A percentile compares a stretch with the other conserved stretches of the same genome.
These are phyloP conservation scores for Globia sparganii DNA, from an alignment of 2,888 invertebrate species.

Conservation along the genomic window DNA sequence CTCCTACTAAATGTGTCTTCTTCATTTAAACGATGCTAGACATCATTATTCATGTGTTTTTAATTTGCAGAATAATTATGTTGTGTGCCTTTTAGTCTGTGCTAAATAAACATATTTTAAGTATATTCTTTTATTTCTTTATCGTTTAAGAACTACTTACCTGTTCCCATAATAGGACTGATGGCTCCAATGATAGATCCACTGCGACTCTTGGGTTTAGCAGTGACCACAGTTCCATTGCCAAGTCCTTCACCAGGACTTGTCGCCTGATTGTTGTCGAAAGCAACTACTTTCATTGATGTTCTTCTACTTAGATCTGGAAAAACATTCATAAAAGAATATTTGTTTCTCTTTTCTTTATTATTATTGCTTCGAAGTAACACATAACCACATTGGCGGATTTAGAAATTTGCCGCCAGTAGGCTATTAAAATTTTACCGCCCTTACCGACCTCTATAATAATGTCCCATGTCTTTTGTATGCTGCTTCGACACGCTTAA, in stretches of 20 bases:
- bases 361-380: not conserved
- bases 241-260: conserved; percentile 79
- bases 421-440: no score
- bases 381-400: no score
- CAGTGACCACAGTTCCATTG: conserved; percentile 77
- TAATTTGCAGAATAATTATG: not conserved
- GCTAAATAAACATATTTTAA: no score
- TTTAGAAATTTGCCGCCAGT: no score
- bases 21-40: not conserved
- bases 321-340: conserved; percentile 38
- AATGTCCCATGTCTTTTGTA: no score
- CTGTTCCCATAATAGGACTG: conserved; percentile 89
- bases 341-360: not conserved
- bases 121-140: not conserved
- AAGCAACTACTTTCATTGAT: conserved; percentile 85
- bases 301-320: conserved; percentile 84
- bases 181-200: conserved; percentile 89
- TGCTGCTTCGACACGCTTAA: no score
- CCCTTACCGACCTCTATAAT: no score
- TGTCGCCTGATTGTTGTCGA: conserved; percentile 79
- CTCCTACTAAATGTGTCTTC: not conserved
- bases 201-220: conserved; percentile 87
- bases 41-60: not conserved
- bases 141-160: conserved; percentile 65
- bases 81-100: not conserved